Percentiles rank a stretch among this genome's conserved stretches.
Conservation (phyloP, 2,888 invertebrate species). For the Epistrophe grossulariae region DNA sequence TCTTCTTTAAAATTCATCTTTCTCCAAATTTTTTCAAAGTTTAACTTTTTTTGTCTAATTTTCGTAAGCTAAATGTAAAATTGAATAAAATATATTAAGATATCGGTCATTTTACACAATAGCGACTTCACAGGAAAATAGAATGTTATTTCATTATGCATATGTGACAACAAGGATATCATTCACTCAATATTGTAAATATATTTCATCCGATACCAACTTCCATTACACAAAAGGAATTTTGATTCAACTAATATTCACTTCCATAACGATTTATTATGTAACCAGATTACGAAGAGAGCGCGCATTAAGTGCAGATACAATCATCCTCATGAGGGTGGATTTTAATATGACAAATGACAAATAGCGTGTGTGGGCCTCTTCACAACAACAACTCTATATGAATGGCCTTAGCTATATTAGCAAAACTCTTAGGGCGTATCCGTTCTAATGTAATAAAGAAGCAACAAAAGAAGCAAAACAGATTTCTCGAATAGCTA, state of each 20-base stretch:
- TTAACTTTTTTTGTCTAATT: no score
- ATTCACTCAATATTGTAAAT: conserved; percentile 1
- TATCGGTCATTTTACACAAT: background rate
- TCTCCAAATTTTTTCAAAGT: no score
- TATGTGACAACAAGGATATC: background rate
- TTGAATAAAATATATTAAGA: background rate
- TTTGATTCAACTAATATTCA: conserved; percentile 32
- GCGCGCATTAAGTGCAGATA: conserved; percentile 51
- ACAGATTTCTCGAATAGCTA: conserved; percentile 29
- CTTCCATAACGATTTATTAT: conserved; percentile 25
- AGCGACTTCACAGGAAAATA: background rate
- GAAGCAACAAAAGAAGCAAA: conserved; percentile 10
- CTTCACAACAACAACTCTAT: conserved; percentile 17
- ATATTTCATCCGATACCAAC: conserved; percentile 17
- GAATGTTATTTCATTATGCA: background rate
- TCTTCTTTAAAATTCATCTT: no score
- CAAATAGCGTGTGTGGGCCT: conserved; percentile 34
- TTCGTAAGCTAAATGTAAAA: background rate
- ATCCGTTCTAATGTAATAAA: conserved; percentile 19
- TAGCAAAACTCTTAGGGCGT: conserved; percentile 33
- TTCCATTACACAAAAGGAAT: conserved; percentile 30
- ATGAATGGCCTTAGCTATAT: conserved; percentile 23
- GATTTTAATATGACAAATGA: conserved; percentile 46
- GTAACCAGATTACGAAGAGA: conserved; percentile 25
- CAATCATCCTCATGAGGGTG: conserved; percentile 26